Conservation (phyloP, 2,888 invertebrate species). For the Oxycera nigricornis region DNA sequence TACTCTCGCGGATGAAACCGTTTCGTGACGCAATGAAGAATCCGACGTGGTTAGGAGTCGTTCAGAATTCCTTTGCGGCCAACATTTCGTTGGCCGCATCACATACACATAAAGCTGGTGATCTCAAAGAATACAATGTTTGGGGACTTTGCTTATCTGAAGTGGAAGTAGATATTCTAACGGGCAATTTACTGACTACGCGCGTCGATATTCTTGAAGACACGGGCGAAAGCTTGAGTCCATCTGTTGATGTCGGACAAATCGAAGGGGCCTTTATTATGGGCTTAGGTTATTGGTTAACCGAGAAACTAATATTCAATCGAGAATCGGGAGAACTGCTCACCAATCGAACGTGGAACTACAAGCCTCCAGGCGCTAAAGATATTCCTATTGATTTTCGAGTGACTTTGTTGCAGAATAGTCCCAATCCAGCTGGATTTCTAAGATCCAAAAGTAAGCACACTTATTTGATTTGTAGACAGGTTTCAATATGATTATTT, state of each 20-base stretch:
- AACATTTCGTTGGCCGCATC: conserved; percentile 50
- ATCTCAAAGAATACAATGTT: conserved; percentile 66
- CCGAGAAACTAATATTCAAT: conserved; percentile 66
- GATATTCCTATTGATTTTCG: conserved; percentile 69
- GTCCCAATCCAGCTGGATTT: conserved; percentile 64
- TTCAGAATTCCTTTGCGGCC: conserved; percentile 45
- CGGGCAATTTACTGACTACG: conserved; percentile 71
- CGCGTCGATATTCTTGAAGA: conserved; percentile 76
- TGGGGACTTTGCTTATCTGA: conserved; percentile 70
- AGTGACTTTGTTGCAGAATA: conserved; percentile 64
- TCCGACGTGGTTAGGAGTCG: conserved; percentile 46
- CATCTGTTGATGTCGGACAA: conserved; percentile 73
- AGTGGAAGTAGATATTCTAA: conserved; percentile 75
- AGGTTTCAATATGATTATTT: not conserved
- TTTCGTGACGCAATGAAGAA: conserved; percentile 40
- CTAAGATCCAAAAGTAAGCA: conserved; percentile 65
- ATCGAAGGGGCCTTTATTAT: conserved; percentile 69
- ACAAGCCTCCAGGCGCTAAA: conserved; percentile 66
- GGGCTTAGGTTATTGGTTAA: conserved; percentile 68
- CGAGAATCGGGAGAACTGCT: conserved; percentile 64
- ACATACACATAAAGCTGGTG: conserved; percentile 54
- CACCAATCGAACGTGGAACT: conserved; percentile 70
- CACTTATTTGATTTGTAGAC: not conserved
- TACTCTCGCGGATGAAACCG: conserved; percentile 37
- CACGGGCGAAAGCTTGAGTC: conserved; percentile 67